phyloP scores from a whole-genome alignment of 2,113 vertebrate genomes.

The Opisthocomus hoazin region DNA sequence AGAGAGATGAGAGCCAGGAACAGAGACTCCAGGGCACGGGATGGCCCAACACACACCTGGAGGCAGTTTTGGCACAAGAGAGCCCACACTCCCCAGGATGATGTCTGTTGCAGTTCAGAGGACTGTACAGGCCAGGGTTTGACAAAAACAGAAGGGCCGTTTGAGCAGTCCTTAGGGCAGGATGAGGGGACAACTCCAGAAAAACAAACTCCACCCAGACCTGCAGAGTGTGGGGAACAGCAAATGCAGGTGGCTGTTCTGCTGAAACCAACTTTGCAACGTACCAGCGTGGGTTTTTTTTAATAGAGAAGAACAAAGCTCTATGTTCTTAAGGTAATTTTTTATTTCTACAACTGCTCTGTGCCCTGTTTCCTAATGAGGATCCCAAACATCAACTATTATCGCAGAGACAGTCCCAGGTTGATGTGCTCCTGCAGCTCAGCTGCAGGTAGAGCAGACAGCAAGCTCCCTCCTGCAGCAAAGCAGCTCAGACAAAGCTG shows the following conservation, averaged over 20 bases:
- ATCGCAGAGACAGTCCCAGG: background rate
- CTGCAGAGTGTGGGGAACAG: background rate
- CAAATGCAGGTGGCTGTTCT: background rate
- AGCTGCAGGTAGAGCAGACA: background rate
- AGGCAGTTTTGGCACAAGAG: background rate
- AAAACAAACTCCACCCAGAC: background rate
- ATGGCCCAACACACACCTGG: background rate
- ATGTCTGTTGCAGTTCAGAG: background rate
- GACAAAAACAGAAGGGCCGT: background rate
- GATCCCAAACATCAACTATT: background rate
- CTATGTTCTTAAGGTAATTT: background rate
- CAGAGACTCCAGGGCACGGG: background rate
- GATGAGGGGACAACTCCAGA: background rate
- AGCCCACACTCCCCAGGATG: background rate
- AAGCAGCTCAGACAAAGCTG: background rate
- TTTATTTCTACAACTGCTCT: background rate
- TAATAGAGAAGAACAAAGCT: background rate
- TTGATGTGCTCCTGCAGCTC: background rate
- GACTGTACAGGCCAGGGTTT: background rate
- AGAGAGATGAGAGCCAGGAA: background rate
- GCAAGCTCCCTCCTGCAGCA: background rate
- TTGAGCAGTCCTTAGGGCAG: background rate
- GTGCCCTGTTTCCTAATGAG: background rate
- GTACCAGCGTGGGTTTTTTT: accelerated
- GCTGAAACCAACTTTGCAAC: background rate